phyloP scores from a whole-genome alignment of 2,113 vertebrate species.

The Fregetta grallaria region DNA sequence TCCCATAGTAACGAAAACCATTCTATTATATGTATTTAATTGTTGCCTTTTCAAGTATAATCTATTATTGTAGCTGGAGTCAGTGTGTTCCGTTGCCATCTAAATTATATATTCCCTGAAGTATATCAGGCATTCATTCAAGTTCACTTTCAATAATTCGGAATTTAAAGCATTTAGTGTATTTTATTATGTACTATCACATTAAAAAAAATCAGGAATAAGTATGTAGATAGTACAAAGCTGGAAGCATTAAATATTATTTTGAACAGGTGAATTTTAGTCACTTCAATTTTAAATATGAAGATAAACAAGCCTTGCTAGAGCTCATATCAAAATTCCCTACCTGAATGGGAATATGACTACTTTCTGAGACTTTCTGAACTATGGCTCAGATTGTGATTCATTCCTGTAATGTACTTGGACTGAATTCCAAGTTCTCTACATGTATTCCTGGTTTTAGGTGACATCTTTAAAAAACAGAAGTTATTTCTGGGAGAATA shows the following conservation, averaged over 20 bases:
- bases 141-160: not conserved
- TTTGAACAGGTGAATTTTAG: not conserved
- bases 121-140: not conserved
- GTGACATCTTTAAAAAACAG: not conserved
- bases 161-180: not conserved
- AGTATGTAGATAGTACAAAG: not conserved
- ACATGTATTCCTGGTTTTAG: not conserved
- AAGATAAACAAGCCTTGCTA: not conserved
- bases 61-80: not conserved
- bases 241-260: not conserved
- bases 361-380: not conserved
- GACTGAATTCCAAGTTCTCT: not conserved
- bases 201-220: not conserved
- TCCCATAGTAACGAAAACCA: conserved; percentile 48
- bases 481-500: not conserved
- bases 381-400: not conserved
- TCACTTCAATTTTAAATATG: not conserved
- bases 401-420: not conserved
- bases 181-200: not conserved
- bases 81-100: not conserved
- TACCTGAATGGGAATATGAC: not conserved
- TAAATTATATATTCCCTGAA: conserved; percentile 20
- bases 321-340: not conserved
- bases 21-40: conserved; percentile 38
- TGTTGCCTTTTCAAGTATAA: conserved; percentile 33